Evolutionary conservation across 2,888 invertebrate species (phyloP).

Genomic region (Electrophaes corylata): DNA sequence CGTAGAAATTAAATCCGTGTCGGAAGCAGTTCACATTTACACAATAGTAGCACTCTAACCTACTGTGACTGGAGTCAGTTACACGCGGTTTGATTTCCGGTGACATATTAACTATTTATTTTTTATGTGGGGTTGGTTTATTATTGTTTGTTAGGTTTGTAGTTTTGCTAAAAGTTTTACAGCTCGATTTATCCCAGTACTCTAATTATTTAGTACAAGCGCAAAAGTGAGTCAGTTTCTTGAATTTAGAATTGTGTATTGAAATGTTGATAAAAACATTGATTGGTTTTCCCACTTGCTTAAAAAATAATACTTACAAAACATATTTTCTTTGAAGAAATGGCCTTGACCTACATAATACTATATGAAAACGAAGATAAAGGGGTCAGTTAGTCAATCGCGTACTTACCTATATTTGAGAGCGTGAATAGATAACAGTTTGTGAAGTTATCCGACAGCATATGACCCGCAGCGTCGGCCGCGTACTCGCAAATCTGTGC

Average conservation of each 20-base stretch:
- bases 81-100: conserved; percentile 25
- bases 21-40: conserved; percentile 37
- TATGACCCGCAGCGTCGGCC: conserved; percentile 32
- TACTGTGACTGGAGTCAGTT: conserved; percentile 22
- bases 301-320: background rate
- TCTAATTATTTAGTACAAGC: background rate
- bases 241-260: background rate
- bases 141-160: no score
- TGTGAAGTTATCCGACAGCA: conserved; percentile 36
- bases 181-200: background rate
- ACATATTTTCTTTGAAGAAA: conserved; percentile 19
- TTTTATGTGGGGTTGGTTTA: background rate
- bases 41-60: conserved; percentile 35
- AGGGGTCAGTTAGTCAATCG: conserved; percentile 36
- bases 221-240: background rate
- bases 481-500: conserved; percentile 27
- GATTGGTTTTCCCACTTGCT: background rate
- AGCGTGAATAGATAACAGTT: conserved; percentile 34
- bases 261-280: background rate
- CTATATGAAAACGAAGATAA: conserved; percentile 26
- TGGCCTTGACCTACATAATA: conserved; percentile 43
- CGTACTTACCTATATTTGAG: conserved; percentile 31
- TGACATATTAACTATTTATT: background rate
- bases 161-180: background rate
- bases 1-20: conserved; percentile 44